Conservation (phyloP, 2,888 invertebrate species). For the Artemia sinica region DNA sequence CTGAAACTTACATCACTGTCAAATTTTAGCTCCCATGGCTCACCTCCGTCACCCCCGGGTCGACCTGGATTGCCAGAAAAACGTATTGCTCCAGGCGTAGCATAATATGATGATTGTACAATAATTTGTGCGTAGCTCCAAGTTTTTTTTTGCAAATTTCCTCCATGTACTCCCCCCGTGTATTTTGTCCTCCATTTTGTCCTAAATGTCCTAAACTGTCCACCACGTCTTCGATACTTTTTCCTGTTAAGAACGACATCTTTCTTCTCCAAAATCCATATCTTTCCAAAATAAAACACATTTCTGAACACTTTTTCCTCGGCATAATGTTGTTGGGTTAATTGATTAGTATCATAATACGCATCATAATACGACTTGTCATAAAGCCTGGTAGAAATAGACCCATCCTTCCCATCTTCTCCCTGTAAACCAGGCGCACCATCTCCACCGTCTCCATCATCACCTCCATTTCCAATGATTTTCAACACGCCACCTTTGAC, state of each 20-base stretch:
- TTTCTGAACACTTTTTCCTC: neutral
- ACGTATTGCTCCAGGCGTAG: neutral
- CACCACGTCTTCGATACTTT: no score
- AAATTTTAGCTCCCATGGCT: neutral
- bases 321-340: neutral
- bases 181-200: no score
- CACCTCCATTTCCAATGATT: neutral
- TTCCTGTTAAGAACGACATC: no score
- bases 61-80: neutral
- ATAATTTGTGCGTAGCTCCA: neutral
- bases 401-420: neutral
- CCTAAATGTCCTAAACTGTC: no score
- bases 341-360: neutral
- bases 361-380: neutral
- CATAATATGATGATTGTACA: neutral
- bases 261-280: no score
- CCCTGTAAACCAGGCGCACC: neutral
- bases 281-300: no score
- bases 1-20: neutral
- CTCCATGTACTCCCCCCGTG: neutral
- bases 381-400: neutral
- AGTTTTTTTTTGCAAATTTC: neutral
- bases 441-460: neutral
- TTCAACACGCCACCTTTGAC: neutral
- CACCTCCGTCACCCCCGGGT: neutral